Percentiles rank a stretch among this genome's conserved stretches.
These are phyloP conservation scores for Synanceia verrucosa DNA, from an alignment of 2,797 vertebrate species.

Conservation along the genomic window DNA sequence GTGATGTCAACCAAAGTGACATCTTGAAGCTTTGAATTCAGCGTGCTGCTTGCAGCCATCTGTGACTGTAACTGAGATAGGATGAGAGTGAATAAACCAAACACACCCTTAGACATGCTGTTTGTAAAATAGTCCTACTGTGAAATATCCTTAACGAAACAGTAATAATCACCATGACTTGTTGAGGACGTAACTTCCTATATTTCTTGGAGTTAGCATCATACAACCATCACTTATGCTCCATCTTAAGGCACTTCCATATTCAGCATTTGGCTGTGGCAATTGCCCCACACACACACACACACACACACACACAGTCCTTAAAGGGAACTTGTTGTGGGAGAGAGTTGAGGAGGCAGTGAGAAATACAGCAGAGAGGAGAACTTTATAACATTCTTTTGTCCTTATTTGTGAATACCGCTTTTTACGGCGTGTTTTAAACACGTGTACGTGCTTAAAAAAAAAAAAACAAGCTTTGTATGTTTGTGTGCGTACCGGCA, in stretches of 20 bases:
- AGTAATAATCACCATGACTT: neutral
- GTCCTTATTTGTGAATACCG: conserved; percentile 36
- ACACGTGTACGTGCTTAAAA: conserved; percentile 17
- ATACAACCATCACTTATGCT: conserved; percentile 34
- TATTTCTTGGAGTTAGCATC: conserved; percentile 9
- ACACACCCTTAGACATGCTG: neutral
- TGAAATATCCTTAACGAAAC: neutral
- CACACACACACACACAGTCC: conserved; percentile 14
- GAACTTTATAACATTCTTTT: conserved; percentile 35
- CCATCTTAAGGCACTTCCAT: conserved; percentile 39
- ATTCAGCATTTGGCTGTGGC: conserved; percentile 37
- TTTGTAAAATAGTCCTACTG: neutral
- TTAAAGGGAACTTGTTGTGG: conserved; percentile 50
- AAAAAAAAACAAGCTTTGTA: conserved; percentile 13
- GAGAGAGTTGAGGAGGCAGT: conserved; percentile 52
- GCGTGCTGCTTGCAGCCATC: neutral
- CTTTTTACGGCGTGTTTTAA: conserved; percentile 13
- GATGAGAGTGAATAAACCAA: conserved; percentile 30
- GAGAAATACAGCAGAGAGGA: conserved; percentile 31
- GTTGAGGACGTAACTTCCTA: neutral
- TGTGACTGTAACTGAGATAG: neutral
- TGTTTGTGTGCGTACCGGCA: neutral
- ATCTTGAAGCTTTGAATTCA: neutral
- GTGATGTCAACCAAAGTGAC: neutral
- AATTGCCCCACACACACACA: conserved; percentile 14